phyloP scores from a whole-genome alignment of 2,888 invertebrate genomes.

The Aspidapion aeneum region DNA sequence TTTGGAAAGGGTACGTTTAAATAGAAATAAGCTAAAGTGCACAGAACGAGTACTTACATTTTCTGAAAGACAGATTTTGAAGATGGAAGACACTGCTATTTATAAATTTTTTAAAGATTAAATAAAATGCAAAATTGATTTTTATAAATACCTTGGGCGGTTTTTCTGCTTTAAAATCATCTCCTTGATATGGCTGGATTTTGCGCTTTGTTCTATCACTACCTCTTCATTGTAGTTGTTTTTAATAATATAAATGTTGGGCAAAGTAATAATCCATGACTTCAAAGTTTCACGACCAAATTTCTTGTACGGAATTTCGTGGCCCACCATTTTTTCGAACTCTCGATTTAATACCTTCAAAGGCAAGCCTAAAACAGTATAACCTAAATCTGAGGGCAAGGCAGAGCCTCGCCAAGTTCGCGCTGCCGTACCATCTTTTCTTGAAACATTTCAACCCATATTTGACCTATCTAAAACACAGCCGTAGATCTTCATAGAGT shows the following conservation, averaged over 20 bases:
- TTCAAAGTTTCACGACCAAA: constrained; percentile 31
- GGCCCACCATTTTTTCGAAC: constrained; percentile 31
- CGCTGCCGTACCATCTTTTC: too few relatives aligned
- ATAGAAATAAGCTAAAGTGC: too few relatives aligned
- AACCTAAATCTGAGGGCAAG: too few relatives aligned
- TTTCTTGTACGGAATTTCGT: constrained; percentile 32
- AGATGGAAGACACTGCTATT: too few relatives aligned
- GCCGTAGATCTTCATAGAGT: too few relatives aligned
- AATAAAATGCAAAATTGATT: too few relatives aligned
- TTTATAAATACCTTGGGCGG: background rate
- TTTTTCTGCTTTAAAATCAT: constrained; percentile 33
- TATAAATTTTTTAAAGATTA: too few relatives aligned
- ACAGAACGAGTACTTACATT: too few relatives aligned
- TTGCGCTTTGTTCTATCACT: constrained; percentile 34
- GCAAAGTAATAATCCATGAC: constrained; percentile 34
- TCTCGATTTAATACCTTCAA: constrained; percentile 30
- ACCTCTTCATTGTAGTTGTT: constrained; percentile 31
- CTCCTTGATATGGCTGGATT: constrained; percentile 33
- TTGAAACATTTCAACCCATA: too few relatives aligned
- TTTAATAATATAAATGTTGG: constrained; percentile 33
- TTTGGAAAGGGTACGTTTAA: too few relatives aligned
- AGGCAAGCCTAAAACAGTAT: constrained; percentile 31
- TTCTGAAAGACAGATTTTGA: background rate
- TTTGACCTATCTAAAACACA: too few relatives aligned
- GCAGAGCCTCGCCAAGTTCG: too few relatives aligned